Conservation (phyloP, 2,113 vertebrate species). For the Porphyrio hochstetteri region DNA sequence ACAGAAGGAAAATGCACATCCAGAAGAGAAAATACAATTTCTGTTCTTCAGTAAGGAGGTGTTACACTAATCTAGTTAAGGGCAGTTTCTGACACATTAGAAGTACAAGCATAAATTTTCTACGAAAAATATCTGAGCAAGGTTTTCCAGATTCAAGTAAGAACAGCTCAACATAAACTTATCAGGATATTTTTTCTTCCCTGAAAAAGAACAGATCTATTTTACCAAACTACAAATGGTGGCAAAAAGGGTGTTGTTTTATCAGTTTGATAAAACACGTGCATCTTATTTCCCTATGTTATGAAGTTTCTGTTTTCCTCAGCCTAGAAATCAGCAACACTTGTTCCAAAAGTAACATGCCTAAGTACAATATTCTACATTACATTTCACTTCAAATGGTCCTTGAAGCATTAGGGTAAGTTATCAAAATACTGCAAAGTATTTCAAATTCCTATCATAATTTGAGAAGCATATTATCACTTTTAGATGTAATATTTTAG, state of each 20-base stretch:
- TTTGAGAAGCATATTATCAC: not conserved
- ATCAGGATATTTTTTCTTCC: accelerated
- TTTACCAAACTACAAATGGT: not conserved
- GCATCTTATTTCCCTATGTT: not conserved
- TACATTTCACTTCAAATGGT: not conserved
- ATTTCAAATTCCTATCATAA: not conserved
- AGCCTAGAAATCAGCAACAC: not conserved
- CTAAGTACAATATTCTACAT: not conserved
- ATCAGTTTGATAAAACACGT: not conserved
- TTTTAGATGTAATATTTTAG: not conserved
- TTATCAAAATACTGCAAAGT: not conserved
- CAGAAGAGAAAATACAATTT: not conserved
- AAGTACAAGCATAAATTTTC: not conserved
- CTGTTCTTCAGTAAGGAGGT: not conserved
- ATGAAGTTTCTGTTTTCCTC: not conserved
- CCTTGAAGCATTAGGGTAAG: not conserved
- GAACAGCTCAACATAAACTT: not conserved
- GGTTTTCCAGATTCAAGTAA: not conserved
- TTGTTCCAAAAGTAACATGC: not conserved
- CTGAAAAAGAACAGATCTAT: not conserved
- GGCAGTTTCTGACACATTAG: not conserved
- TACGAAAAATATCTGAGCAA: not conserved
- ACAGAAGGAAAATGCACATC: not conserved
- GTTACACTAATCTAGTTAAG: not conserved
- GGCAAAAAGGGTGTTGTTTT: not conserved